Evolutionary conservation across 1,140 invertebrate genomes (phyloP), one percentile per base, ranked within the genome.

Genomic region (Chelonus insularis): DNA sequence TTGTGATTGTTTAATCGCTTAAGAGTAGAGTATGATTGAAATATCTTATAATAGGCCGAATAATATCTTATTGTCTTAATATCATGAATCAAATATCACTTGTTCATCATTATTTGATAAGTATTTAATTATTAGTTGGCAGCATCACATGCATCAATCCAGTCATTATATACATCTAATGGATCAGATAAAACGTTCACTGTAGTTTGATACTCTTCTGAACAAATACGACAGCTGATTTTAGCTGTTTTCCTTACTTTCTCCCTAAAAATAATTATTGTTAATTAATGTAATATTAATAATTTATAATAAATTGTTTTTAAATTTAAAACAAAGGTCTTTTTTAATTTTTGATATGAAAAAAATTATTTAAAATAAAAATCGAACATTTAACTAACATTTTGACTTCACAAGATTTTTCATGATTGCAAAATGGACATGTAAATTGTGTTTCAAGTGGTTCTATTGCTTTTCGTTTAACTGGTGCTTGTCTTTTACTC

Each of bases 341-440:
- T n/a, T n/a, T n/a, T n/a, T n/a, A n/a, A n/a, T n/a, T n/a, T n/a
- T n/a, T n/a, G n/a, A n/a, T n/a, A n/a, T n/a, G n/a, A n/a, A n/a
- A n/a, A n/a, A n/a, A n/a, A n/a, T n/a, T n/a, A n/a, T n/a, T n/a
- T n/a, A n/a, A n/a, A n/a, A n/a, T n/a, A n/a, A n/a, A n/a, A n/a
- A n/a, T n/a, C n/a, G n/a, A n/a, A n/a, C n/a, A 20, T 16, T 5
- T 43, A 1, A 84, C 87, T 87, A 87, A 96, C 95, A 98, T 93
- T 89, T 97, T 97, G 1, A 98, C 96, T 85, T 98, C 95, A 84
- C 96, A 98, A 1, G 94, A 96, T 70, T 93, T 95, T 78, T 98
- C 96, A 75, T 98, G 96, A 80, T 98, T 98, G 80, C 96, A 99
- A 84, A 99, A 98, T 16, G 96, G 96, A 74, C 96, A 98, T 73